Base-by-base conservation (phyloP, 2,888 invertebrate species). In the Xestoiulus laeticollis region DNA sequence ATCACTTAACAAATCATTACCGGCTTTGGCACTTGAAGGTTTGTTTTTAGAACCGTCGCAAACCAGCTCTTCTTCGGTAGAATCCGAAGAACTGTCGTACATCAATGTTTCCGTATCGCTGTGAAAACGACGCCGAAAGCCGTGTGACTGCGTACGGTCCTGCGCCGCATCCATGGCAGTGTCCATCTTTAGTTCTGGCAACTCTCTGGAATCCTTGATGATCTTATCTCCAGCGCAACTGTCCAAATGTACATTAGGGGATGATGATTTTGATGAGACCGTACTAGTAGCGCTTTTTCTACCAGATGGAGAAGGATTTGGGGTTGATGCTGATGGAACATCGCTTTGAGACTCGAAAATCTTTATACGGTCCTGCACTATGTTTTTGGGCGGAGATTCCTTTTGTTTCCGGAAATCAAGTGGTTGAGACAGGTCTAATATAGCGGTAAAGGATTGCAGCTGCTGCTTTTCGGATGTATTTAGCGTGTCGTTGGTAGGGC, bases 81-180 rank as follows among this genome's bases (percentile, higher is more conserved):
- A 82, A 12, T 30, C 32, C 4, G 87, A 78, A 38, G 87, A 87
- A 26, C 43, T 83, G 33, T 38, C 93, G 89, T 93, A 93, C 0
- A 92, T 90, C 22, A 93, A 89, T 0, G 92, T 92, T 90, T 93
- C 93, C 3, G 93, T 92, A 88, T 93, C 93, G 89, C 93, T 93
- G 87, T 88, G 88, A 85, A 88, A 88, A 8, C 86, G 53, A 6
- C 88, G 87, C 22, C 87, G 68, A 78, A 87, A 87, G 59, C 43
- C n/a, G 16, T 38, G 22, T 12, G 86, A 53, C 14, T n/a, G 22
- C 30, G 53, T 43, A n/a, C n/a, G 26, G 26, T 48, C 10, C 10
- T 53, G 43, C 1, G 22, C 14, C 22, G 6, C 44, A 26, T 44
- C 48, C 5, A 10, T 0, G 12, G 84, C n/a, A 32, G 19, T 84